Conservation (phyloP, 2,113 vertebrate genomes). For the Lophius piscatorius region DNA sequence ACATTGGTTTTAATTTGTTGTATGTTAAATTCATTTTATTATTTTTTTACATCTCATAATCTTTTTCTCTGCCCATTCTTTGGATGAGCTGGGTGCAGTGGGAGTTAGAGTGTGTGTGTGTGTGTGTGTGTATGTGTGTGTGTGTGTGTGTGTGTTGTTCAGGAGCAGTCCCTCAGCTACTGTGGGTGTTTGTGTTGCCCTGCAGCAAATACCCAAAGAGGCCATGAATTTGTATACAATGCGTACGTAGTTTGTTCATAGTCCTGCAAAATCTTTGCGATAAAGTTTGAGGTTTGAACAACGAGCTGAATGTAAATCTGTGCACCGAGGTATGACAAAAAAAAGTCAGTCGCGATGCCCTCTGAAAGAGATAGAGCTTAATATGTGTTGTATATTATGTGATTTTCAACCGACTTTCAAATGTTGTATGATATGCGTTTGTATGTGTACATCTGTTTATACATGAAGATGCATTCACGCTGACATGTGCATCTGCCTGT, state of each 20-base stretch:
- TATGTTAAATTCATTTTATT: conserved; percentile 49
- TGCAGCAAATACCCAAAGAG: conserved; percentile 64
- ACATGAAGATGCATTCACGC: conserved; percentile 62
- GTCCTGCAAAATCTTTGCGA: conserved; percentile 36
- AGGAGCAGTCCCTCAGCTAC: conserved; percentile 39
- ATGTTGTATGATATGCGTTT: conserved; percentile 73
- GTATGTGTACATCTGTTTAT: conserved; percentile 77
- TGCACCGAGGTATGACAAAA: conserved; percentile 48
- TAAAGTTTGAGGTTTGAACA: conserved; percentile 43
- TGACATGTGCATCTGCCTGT: conserved; percentile 53
- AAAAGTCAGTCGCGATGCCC: conserved; percentile 25
- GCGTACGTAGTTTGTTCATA: conserved; percentile 28
- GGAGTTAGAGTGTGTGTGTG: conserved; percentile 44
- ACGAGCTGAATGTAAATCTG: conserved; percentile 74
- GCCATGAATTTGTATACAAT: conserved; percentile 26
- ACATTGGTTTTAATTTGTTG: conserved; percentile 35
- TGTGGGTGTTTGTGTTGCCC: conserved; percentile 52
- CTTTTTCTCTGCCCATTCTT: conserved; percentile 24
- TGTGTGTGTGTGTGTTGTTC: conserved; percentile 42
- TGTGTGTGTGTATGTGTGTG: conserved; percentile 54
- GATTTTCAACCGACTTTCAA: conserved; percentile 63
- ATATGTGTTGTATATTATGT: conserved; percentile 74
- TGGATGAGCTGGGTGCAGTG: conserved; percentile 40
- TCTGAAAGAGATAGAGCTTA: conserved; percentile 44
- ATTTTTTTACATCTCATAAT: conserved; percentile 36